These are phyloP conservation scores for Parnassius orleans DNA, from an alignment of 2,888 invertebrate species.

Conservation along the genomic window DNA sequence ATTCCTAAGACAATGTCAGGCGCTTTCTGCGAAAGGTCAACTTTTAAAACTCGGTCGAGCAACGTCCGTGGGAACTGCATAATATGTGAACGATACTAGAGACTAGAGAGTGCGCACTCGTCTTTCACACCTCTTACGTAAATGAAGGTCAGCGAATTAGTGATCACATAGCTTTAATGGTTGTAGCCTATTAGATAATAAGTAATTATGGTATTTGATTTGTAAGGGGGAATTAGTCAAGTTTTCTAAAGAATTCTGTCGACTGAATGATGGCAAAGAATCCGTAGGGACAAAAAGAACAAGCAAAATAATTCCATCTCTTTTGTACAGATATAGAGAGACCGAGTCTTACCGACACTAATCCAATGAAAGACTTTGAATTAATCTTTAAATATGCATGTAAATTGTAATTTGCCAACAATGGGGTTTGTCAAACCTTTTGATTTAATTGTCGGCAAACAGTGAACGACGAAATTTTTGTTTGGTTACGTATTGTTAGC, in stretches of 20 bases:
- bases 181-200: conserved; percentile 14
- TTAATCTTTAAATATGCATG: neutral
- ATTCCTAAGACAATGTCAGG: conserved; percentile 48
- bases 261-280: too few relatives aligned
- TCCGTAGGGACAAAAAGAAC: too few relatives aligned
- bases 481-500: neutral
- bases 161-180: conserved; percentile 1
- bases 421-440: neutral
- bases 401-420: neutral
- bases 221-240: too few relatives aligned
- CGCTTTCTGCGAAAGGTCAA: conserved; percentile 59
- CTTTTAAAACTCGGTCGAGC: conserved; percentile 19
- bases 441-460: neutral
- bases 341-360: too few relatives aligned
- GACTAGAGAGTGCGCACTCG: conserved; percentile 52
- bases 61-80: conserved; percentile 62
- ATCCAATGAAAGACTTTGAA: too few relatives aligned
- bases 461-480: neutral
- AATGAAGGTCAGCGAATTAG: conserved; percentile 55
- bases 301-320: too few relatives aligned
- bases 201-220: neutral
- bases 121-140: conserved; percentile 64
- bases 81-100: conserved; percentile 48
- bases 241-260: too few relatives aligned
- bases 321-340: too few relatives aligned